Conservation (phyloP, 1,140 invertebrate genomes). For the Acromyrmex heyeri region DNA sequence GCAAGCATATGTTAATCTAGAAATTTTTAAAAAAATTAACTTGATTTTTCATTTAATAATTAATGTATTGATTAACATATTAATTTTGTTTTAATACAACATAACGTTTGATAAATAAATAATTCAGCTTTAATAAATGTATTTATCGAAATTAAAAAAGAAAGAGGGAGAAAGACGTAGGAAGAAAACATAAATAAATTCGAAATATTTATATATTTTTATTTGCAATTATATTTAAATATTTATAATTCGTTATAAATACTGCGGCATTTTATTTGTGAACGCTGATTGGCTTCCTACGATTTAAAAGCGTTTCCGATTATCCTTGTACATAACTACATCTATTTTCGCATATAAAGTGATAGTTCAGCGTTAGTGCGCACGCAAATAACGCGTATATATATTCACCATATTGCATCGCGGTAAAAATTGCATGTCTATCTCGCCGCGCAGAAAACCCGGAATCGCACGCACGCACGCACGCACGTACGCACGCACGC, state of each 20-base stretch:
- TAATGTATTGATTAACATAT: neutral
- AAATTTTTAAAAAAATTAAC: neutral
- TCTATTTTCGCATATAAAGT: neutral
- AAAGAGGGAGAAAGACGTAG: neutral
- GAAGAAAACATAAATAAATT: neutral
- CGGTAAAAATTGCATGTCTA: slow-evolving; percentile 30
- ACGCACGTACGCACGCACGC: no score
- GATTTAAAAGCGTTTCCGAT: neutral
- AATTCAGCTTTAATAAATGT: neutral
- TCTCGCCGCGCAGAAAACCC: slow-evolving; percentile 12
- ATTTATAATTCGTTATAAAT: neutral
- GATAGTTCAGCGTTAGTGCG: neutral
- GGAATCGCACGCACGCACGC: slow-evolving; percentile 16
- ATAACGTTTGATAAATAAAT: neutral
- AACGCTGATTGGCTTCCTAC: neutral
- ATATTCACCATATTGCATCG: slow-evolving; percentile 4
- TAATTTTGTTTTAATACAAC: neutral
- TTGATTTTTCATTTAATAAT: neutral
- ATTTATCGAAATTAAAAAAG: neutral
- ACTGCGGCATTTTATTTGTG: neutral
- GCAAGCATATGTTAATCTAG: neutral
- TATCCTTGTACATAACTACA: neutral
- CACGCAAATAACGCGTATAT: slow-evolving; percentile 23
- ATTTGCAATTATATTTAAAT: slow-evolving; percentile 10
- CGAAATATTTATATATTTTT: neutral